These are phyloP conservation scores for Allolobophora icterica DNA, from an alignment of 2,888 invertebrate species.

Conservation along the genomic window DNA sequence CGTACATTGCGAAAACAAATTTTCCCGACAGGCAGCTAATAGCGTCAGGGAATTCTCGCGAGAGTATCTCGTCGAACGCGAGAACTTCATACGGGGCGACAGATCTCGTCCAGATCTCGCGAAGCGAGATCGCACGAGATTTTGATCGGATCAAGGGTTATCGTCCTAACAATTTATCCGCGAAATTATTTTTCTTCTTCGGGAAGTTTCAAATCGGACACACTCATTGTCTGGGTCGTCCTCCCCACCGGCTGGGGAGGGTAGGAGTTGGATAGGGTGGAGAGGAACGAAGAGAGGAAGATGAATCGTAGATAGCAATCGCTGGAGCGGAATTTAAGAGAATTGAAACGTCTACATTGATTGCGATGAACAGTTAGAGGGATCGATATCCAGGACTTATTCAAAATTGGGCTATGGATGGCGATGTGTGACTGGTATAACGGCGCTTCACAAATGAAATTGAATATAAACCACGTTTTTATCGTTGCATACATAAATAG, in stretches of 20 bases:
- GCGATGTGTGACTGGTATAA: not conserved
- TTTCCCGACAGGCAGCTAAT: conserved; percentile 1
- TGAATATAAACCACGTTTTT: not conserved
- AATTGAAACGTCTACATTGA: conserved; percentile 11
- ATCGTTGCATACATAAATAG: too few species aligned
- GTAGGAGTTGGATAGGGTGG: not conserved
- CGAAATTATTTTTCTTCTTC: conserved; percentile 13
- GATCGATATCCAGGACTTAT: not conserved
- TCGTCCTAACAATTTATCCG: conserved; percentile 15
- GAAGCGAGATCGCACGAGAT: conserved; percentile 14
- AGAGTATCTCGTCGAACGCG: conserved; percentile 1
- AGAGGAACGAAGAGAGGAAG: not conserved
- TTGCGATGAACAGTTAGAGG: not conserved
- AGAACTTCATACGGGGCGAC: conserved; percentile 5
- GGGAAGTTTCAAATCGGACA: conserved; percentile 7
- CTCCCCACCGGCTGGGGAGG: not conserved
- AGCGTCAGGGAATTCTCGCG: conserved; percentile 4
- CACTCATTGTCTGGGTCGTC: conserved; percentile 17
- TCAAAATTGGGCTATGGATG: not conserved
- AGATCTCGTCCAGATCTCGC: conserved; percentile 26
- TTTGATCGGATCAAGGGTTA: not conserved
- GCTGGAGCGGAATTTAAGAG: not conserved
- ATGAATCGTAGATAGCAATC: not conserved
- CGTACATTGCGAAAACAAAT: conserved; percentile 2
- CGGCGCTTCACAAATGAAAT: not conserved